Conservation (phyloP, 2,888 invertebrate species). For the Craniophora ligustri region DNA sequence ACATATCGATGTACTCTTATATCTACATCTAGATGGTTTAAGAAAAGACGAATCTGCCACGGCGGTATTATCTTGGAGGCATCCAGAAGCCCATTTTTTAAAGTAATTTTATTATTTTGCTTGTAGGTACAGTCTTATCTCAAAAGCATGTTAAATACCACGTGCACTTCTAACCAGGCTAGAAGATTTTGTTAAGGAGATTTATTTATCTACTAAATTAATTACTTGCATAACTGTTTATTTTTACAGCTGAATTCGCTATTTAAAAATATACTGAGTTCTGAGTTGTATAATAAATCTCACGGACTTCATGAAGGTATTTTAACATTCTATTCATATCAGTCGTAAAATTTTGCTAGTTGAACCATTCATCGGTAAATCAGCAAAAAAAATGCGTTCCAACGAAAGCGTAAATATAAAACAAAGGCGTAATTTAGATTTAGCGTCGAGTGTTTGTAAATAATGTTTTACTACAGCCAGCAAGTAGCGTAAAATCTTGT, state of each 20-base stretch:
- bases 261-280: constrained; percentile 17
- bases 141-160: background rate
- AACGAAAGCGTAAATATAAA: constrained; percentile 44
- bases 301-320: constrained; percentile 1
- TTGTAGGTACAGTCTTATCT: background rate
- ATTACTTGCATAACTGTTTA: background rate
- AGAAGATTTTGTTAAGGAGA: background rate
- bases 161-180: background rate
- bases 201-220: background rate
- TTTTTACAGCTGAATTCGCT: background rate
- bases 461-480: constrained; percentile 79
- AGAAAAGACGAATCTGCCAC: no score
- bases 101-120: no score
- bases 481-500: constrained; percentile 84
- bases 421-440: constrained; percentile 53
- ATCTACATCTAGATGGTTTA: no score
- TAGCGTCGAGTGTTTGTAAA: constrained; percentile 72
- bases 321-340: background rate
- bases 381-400: constrained; percentile 26
- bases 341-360: constrained; percentile 4
- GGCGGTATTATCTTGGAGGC: no score
- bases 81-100: no score
- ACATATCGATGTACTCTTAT: no score
- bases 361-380: constrained; percentile 22
- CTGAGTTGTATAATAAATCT: constrained; percentile 15